These are phyloP conservation scores for Sebastes fasciatus DNA, from an alignment of 2,113 vertebrate genomes.

Conservation along the genomic window DNA sequence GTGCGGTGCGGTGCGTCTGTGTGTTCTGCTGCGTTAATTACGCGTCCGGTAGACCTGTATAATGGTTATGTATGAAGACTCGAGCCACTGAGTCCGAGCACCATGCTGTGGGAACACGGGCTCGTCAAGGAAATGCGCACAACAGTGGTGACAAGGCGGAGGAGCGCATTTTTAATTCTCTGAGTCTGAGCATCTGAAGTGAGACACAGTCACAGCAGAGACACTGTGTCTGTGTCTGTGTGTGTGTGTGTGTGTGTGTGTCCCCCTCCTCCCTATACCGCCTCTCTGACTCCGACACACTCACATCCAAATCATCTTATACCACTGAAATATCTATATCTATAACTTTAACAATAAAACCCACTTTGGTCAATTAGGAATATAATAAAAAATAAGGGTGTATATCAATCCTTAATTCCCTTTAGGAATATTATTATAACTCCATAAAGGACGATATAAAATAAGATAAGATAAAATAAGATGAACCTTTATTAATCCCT, in stretches of 20 bases:
- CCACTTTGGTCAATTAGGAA: neutral
- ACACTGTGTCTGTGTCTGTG: slow-evolving; percentile 24
- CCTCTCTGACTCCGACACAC: slow-evolving; percentile 55
- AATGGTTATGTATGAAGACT: slow-evolving; percentile 13
- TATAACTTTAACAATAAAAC: neutral
- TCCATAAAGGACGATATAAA: neutral
- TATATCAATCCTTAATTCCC: neutral
- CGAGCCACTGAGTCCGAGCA: slow-evolving; percentile 57
- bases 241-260: slow-evolving; percentile 29
- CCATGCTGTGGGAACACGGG: slow-evolving; percentile 60
- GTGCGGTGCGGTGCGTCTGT: slow-evolving; percentile 24
- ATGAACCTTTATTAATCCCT: too few relatives aligned
- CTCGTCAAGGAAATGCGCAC: slow-evolving; percentile 64
- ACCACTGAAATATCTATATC: neutral
- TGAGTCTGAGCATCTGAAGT: slow-evolving; percentile 69
- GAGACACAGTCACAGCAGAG: slow-evolving; percentile 68
- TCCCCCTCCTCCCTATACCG: neutral
- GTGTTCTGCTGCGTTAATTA: slow-evolving; percentile 43
- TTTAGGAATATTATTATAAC: neutral
- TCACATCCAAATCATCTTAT: slow-evolving; percentile 35
- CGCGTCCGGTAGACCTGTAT: slow-evolving; percentile 47
- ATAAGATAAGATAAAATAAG: too few relatives aligned
- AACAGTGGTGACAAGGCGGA: slow-evolving; percentile 71
- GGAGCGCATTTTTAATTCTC: slow-evolving; percentile 74
- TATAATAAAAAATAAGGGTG: neutral